Evolutionary conservation across 2,797 vertebrate species (phyloP).

Genomic region (Sphaeramia orbicularis): DNA sequence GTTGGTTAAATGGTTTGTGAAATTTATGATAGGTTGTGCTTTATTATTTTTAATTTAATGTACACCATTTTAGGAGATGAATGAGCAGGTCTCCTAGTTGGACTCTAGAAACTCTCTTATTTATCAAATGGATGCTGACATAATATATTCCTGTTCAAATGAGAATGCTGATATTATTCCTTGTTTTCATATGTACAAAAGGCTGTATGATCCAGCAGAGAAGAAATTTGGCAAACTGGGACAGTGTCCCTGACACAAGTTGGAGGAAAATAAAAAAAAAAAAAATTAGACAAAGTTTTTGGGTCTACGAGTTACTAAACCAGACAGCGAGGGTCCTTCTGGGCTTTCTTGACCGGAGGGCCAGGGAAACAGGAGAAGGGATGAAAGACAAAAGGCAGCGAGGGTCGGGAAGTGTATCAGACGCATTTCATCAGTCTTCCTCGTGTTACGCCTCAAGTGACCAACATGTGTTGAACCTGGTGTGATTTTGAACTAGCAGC

Average conservation of each 20-base stretch:
- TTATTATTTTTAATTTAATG: constrained; percentile 17
- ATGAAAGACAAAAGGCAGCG: constrained; percentile 41
- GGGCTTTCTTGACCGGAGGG: constrained; percentile 14
- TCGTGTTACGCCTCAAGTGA: constrained; percentile 26
- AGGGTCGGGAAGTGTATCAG: constrained; percentile 26
- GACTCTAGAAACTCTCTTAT: not conserved
- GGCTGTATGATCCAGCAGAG: no score
- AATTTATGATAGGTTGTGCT: not conserved
- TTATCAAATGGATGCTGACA: not conserved
- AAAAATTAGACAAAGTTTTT: constrained; percentile 9
- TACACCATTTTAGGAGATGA: constrained; percentile 11
- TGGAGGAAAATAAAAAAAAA: constrained; percentile 25
- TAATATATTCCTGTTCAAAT: not conserved
- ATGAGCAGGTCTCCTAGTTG: not conserved
- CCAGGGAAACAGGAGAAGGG: constrained; percentile 33
- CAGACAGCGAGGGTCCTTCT: not conserved
- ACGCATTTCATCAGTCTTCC: constrained; percentile 42
- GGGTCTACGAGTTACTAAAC: not conserved
- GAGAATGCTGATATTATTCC: not conserved
- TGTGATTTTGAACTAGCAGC: constrained; percentile 39
- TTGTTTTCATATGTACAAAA: not conserved
- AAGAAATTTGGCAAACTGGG: not conserved
- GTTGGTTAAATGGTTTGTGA: constrained; percentile 5
- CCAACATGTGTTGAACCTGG: constrained; percentile 20
- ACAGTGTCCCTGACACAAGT: constrained; percentile 8